Conservation (phyloP, 2,888 invertebrate genomes). For the Phortica okadai region DNA sequence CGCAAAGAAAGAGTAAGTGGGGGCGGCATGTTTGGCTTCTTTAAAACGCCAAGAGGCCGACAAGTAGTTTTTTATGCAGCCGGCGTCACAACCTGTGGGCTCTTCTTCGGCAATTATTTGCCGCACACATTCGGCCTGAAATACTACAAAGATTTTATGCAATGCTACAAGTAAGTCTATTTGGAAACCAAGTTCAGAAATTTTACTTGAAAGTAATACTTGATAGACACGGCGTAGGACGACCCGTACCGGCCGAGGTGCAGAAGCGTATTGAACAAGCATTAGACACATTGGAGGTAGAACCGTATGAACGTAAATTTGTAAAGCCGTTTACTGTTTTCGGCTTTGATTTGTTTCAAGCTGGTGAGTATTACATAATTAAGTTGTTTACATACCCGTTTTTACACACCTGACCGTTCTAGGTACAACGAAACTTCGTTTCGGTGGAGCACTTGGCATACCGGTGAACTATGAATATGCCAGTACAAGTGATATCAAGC, state of each 20-base stretch:
- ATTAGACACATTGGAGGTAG: slow-evolving; percentile 79
- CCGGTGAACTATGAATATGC: slow-evolving; percentile 84
- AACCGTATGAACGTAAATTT: slow-evolving; percentile 77
- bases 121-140: slow-evolving; percentile 81
- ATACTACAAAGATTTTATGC: slow-evolving; percentile 81
- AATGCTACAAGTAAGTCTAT: slow-evolving; percentile 80
- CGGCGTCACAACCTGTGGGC: slow-evolving; percentile 76
- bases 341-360: slow-evolving; percentile 85
- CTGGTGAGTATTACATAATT: slow-evolving; percentile 78
- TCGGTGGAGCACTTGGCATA: slow-evolving; percentile 84
- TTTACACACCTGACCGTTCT: neutral
- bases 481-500: slow-evolving; percentile 79
- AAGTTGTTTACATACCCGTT: neutral
- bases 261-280: slow-evolving; percentile 79
- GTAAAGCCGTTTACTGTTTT: slow-evolving; percentile 83
- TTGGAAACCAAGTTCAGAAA: neutral
- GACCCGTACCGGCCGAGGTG: slow-evolving; percentile 78
- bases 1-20: slow-evolving; percentile 33
- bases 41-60: slow-evolving; percentile 78
- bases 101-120: slow-evolving; percentile 77
- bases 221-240: slow-evolving; percentile 77
- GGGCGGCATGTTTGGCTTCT: slow-evolving; percentile 53
- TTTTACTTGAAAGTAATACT: too few species aligned
- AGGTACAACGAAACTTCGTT: slow-evolving; percentile 78
- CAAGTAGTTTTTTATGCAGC: slow-evolving; percentile 78